Evolutionary conservation across 1,140 invertebrate species (phyloP).

Genomic region (Apocrypta bakeri): DNA sequence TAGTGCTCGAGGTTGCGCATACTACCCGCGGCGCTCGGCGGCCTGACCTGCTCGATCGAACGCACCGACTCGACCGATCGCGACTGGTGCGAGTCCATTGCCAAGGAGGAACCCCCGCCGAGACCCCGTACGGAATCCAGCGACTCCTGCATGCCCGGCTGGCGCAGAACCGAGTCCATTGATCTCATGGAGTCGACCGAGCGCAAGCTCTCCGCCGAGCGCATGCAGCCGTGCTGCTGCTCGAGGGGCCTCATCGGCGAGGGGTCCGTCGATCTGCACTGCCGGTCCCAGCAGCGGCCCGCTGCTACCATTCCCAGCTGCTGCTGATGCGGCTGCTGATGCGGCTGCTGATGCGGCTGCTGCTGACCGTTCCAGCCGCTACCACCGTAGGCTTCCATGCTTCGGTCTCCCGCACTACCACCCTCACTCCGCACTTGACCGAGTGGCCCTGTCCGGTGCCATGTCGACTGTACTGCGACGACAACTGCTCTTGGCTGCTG

Average conservation of each 20-base stretch:
- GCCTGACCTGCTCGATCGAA: conserved; percentile 52
- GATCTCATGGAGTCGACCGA: conserved; percentile 73
- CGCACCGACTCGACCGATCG: conserved; percentile 66
- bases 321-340: background rate
- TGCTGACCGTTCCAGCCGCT: conserved; percentile 1
- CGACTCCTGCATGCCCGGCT: conserved; percentile 14
- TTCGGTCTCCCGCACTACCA: conserved; percentile 50
- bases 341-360: background rate
- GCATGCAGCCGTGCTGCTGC: conserved; percentile 61
- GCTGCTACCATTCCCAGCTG: conserved; percentile 15
- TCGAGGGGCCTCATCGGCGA: conserved; percentile 71
- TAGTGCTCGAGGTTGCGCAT: conserved; percentile 59
- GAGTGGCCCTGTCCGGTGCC: conserved; percentile 66
- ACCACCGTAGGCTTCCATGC: conserved; percentile 21
- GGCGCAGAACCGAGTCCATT: conserved; percentile 60
- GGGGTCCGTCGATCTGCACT: conserved; percentile 71
- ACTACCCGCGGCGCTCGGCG: conserved; percentile 27
- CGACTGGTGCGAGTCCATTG: conserved; percentile 58
- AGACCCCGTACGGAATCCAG: background rate
- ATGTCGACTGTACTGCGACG: conserved; percentile 44
- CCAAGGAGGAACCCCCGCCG: conserved; percentile 44
- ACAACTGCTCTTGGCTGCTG: conserved; percentile 8
- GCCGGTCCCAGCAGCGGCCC: conserved; percentile 69
- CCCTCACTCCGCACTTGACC: background rate
- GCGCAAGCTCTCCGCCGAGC: conserved; percentile 69